Evolutionary conservation across 2,888 invertebrate genomes (phyloP), one percentile per base, ranked within the genome.

Genomic region (Carpatolechia fugitivella): DNA sequence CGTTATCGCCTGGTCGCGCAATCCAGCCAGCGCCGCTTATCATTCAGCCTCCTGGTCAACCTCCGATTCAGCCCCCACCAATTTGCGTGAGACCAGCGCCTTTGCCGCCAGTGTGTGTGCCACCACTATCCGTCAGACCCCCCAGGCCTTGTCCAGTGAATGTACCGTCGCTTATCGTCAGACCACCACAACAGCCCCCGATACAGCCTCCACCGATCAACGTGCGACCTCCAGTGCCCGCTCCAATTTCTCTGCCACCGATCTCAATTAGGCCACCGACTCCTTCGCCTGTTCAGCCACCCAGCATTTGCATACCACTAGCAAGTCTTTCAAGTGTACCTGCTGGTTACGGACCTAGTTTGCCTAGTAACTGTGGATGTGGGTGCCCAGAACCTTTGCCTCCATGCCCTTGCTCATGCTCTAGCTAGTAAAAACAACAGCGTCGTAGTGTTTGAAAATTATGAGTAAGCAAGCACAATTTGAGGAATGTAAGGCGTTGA

Each of bases 11-110:
- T 0, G 40, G n/a, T 1, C 67, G 70, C 0, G 66, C 78, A 0
- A 74, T 85, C 0, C 68, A 71, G 0, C 83, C 82, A 0, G 79
- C 80, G 0, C 70, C 84, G 0, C 79, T 86, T 1, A 41, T 80
- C 0, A 78, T 84, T 0, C 65, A 78, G 11, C 82, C 83, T 0
- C 55, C 64, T 0, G 63, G 69, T 0, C 54, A 76, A 0, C 54
- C 62, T 0, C 72, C 80, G 0, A 72, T 84, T 4, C 68, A 65
- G 8, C 83, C 83, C 0, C 80, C 84, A 0, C 57, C 76, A 0
- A 70, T 85, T 10, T 64, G 66, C 0, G 78, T 85, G 1, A 63
- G 72, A 7, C 72, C 77, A 0, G 73, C 77, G 0, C 76, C 74
- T 0, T 65, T 74, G 0, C 56, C 60, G 0, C 60, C 67, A 0